Base-by-base conservation (phyloP, 2,888 invertebrate species). In the Brenthis daphne region DNA sequence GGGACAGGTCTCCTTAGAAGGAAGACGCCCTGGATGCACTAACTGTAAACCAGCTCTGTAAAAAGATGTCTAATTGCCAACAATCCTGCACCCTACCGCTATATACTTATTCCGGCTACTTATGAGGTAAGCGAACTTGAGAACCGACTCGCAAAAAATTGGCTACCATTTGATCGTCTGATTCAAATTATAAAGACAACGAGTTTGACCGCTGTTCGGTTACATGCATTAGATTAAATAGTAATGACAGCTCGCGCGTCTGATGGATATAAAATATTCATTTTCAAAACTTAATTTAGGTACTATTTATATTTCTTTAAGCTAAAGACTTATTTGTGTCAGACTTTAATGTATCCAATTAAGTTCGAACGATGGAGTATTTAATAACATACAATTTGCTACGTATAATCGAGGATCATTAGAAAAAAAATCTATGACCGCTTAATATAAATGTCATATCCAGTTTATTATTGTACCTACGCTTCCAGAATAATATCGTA, bases 1-100 rank as follows among this genome's bases (percentile, higher is more conserved):
- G 74, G 80, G 84, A 82, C 85, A 72, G 80, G 81, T 86, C 82
- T 84, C 89, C 89, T 81, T 90, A 79, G 88, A 89, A 76, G 89
- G 89, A 80, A 84, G 77, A 77, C 77, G 81, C 81, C 85, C 85
- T 85, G 87, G 83, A 84, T 82, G 77, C 78, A 74, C 81, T 89
- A 89, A 88, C 89, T 84, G 89, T 88, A 87, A 77, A 80, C 77
- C 75, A 76, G 80, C 76, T 73, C 68, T 63, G 84, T 81, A 87
- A 86, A 86, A 87, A 85, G 77, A 76, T 71, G 80, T 85, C 84
- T 88, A 88, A 88, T 88, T 87, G 86, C 84, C 74, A 77, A 79
- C 79, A 77, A 77, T 76, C 75, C 80, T 80, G 78, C 80, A 78
- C 80, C 79, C 79, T 71, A 71, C 73, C 75, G 71, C 73, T 74